phyloP scores from a whole-genome alignment of 2,113 vertebrate genomes.

The Aegithalos caudatus region DNA sequence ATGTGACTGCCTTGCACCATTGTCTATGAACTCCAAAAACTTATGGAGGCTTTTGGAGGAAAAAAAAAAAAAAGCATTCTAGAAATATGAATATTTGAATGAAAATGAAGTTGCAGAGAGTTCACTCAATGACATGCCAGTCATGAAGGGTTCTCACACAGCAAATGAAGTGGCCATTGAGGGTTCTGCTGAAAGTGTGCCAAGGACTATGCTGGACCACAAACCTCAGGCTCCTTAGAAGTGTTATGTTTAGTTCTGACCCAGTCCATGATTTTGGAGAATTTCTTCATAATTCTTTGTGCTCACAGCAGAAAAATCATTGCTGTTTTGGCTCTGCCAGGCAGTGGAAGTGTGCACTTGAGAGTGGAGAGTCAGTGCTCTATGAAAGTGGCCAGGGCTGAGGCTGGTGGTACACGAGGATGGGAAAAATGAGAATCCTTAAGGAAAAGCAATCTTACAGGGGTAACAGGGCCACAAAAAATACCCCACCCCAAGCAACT shows the following conservation, averaged over 20 bases:
- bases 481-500: neutral
- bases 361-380: neutral
- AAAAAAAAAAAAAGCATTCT: too few species aligned
- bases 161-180: neutral
- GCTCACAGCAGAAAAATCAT: neutral
- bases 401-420: neutral
- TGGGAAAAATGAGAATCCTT: neutral
- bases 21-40: neutral
- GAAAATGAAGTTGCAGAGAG: neutral
- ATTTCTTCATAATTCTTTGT: neutral
- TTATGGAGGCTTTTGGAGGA: neutral
- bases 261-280: neutral
- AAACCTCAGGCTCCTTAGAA: accelerated
- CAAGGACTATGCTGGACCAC: neutral
- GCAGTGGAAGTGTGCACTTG: neutral
- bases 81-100: neutral
- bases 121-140: neutral
- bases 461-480: neutral
- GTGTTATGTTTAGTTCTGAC: neutral
- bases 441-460: neutral
- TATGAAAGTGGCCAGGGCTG: neutral
- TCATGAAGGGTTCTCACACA: neutral
- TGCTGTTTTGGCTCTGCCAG: neutral
- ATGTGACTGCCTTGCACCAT: neutral
- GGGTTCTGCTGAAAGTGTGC: neutral